phyloP scores from a whole-genome alignment of 2,797 vertebrate genomes.

The Tapirus indicus region DNA sequence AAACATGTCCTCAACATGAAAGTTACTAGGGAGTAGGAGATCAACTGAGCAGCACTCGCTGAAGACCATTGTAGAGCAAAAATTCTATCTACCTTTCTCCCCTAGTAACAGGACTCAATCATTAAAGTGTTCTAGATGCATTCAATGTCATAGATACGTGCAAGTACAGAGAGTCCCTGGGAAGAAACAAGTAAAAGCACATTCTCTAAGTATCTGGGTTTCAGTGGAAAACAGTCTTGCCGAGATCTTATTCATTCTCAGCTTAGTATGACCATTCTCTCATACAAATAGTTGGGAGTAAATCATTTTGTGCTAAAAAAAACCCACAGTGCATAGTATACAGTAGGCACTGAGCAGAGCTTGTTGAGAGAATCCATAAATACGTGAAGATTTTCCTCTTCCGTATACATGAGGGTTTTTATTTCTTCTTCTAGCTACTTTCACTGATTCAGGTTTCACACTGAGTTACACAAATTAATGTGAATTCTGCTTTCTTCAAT shows the following conservation, averaged over 20 bases:
- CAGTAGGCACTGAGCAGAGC: not conserved
- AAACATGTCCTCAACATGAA: not conserved
- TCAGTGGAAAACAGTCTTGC: not conserved
- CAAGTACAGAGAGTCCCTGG: not conserved
- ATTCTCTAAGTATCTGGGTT: not conserved
- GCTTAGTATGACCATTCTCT: not conserved
- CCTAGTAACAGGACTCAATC: not conserved
- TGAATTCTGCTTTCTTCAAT: slow-evolving; percentile 58
- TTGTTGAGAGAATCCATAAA: not conserved
- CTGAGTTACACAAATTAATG: slow-evolving; percentile 3
- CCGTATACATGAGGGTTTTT: not conserved
- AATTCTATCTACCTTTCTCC: not conserved
- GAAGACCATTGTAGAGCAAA: not conserved
- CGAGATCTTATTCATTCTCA: not conserved
- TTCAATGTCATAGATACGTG: not conserved
- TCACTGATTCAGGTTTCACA: slow-evolving; percentile 58
- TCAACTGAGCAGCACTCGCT: not conserved
- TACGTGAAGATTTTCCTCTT: not conserved
- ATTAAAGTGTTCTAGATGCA: not conserved
- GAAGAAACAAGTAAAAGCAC: not conserved
- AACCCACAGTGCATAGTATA: not conserved
- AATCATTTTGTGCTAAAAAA: not conserved
- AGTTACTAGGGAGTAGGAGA: not conserved
- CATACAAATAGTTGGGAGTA: not conserved
- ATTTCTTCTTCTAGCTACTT: slow-evolving; percentile 36